phyloP scores from a whole-genome alignment of 2,113 vertebrate species.

The Chaenogobius annularis region DNA sequence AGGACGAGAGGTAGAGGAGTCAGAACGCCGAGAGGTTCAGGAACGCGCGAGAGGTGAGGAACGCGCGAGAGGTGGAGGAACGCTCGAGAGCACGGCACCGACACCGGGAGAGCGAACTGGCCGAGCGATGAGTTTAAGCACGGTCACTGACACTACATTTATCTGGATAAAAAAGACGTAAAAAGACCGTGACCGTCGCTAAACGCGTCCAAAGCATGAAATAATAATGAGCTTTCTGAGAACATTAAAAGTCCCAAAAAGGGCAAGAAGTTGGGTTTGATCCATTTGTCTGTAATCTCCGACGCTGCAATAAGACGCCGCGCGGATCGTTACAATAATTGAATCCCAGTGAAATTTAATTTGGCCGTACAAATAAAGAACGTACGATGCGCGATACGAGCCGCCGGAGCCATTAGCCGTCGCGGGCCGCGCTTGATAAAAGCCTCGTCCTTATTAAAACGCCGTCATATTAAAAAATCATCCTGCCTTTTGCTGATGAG shows the following conservation, averaged over 20 bases:
- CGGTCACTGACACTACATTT: no score
- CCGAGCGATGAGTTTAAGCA: no score
- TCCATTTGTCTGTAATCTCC: slow-evolving; percentile 2
- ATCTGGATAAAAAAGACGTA: background rate
- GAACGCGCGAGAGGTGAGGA: no score
- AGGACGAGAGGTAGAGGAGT: no score
- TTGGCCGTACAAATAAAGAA: slow-evolving; percentile 27
- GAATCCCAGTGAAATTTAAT: slow-evolving; percentile 31
- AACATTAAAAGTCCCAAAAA: slow-evolving; percentile 11
- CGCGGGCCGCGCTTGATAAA: slow-evolving; percentile 48
- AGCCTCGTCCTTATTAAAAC: slow-evolving; percentile 71
- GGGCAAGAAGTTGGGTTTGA: slow-evolving; percentile 22
- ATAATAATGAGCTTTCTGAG: background rate
- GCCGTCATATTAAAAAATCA: slow-evolving; percentile 75
- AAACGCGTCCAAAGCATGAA: slow-evolving; percentile 14
- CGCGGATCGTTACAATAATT: slow-evolving; percentile 23
- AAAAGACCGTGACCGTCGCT: background rate
- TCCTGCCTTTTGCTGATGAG: slow-evolving; percentile 68
- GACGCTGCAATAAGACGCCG: slow-evolving; percentile 7
- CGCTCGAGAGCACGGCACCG: no score
- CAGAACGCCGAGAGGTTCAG: no score
- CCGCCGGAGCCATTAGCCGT: slow-evolving; percentile 56
- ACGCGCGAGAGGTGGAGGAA: no score
- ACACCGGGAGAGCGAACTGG: no score
- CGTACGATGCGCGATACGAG: slow-evolving; percentile 16